Evolutionary conservation across 2,888 invertebrate species (phyloP).

Genomic region (Brenthis ino): DNA sequence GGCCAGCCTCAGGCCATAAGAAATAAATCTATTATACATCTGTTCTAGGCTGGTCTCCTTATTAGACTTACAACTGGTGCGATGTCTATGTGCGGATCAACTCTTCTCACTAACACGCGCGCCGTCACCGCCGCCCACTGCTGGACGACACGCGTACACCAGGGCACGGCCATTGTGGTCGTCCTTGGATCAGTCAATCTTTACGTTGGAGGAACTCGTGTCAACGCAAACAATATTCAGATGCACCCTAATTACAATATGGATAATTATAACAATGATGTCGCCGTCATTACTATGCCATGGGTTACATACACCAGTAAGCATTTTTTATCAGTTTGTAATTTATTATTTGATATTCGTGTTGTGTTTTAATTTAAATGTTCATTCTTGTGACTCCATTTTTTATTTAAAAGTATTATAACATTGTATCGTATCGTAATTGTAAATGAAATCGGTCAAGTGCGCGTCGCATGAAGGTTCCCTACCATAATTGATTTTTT

Average conservation of each 20-base stretch:
- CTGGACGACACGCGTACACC: slow-evolving; percentile 50
- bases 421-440: too few relatives aligned
- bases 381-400: not conserved
- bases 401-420: too few relatives aligned
- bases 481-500: too few relatives aligned
- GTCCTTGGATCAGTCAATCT: slow-evolving; percentile 46
- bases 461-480: too few relatives aligned
- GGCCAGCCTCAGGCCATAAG: too few relatives aligned
- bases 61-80: slow-evolving; percentile 47
- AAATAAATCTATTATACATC: too few relatives aligned
- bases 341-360: too few relatives aligned
- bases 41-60: slow-evolving; percentile 49
- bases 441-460: too few relatives aligned
- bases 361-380: not conserved
- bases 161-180: slow-evolving; percentile 48
- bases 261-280: slow-evolving; percentile 43
- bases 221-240: slow-evolving; percentile 43
- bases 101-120: slow-evolving; percentile 52
- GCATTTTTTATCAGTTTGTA: slow-evolving; percentile 19
- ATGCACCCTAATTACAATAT: slow-evolving; percentile 48
- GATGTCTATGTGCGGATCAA: slow-evolving; percentile 55
- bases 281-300: slow-evolving; percentile 48
- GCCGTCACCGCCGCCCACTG: slow-evolving; percentile 54
- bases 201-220: slow-evolving; percentile 47
- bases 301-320: slow-evolving; percentile 33